Evolutionary conservation across 2,797 vertebrate genomes (phyloP).

Genomic region (Acanthiza pusilla): DNA sequence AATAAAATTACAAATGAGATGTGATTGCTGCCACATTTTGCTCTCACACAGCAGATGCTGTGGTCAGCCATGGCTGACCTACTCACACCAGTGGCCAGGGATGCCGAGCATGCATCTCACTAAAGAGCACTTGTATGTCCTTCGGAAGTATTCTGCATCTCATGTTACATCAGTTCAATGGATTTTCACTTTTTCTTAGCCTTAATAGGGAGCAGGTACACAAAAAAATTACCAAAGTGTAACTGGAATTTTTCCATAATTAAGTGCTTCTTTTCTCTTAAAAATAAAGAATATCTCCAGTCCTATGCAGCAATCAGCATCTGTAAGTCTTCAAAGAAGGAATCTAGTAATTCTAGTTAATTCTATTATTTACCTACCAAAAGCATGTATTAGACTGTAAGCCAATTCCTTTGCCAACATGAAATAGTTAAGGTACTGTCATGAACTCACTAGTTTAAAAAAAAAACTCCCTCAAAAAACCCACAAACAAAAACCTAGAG

Average conservation of each 20-base stretch:
- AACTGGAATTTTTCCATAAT: neutral
- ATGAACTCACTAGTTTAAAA: neutral
- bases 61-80: neutral
- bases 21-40: neutral
- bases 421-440: neutral
- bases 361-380: neutral
- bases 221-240: neutral
- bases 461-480: neutral
- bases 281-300: neutral
- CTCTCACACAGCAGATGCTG: neutral
- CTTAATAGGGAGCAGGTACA: neutral
- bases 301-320: neutral
- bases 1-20: constrained; percentile 19
- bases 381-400: neutral
- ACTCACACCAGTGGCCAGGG: neutral
- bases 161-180: neutral
- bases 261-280: neutral
- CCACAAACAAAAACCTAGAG: neutral
- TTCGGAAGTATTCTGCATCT: neutral
- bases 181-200: neutral
- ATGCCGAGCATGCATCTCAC: neutral
- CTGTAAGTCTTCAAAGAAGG: constrained; percentile 7
- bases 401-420: neutral
- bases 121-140: neutral
- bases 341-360: neutral